Evolutionary conservation across 2,888 invertebrate species (phyloP), one percentile per base, ranked within the genome.

Genomic region (Euproctis similis): DNA sequence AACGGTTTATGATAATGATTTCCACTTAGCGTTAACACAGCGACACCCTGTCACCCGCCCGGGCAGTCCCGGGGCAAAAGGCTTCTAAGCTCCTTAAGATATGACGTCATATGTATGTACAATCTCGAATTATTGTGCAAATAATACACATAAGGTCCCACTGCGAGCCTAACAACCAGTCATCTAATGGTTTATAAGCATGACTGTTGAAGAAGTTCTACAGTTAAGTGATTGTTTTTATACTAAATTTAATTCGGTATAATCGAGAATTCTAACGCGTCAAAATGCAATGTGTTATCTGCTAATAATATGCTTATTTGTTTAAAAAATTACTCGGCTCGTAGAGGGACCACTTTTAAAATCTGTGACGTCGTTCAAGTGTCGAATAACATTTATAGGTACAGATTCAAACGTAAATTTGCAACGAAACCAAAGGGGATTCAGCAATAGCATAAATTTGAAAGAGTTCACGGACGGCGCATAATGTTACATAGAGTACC

Each of bases 61-160:
- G 81, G 72, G 68, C 60, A 57, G 47, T 46, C 69, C 66, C 80
- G 78, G 78, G 76, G 56, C 76, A 76, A 81, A 81, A 82, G 78
- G 81, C 81, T 81, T 78, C 75, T 82, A 84, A 84, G 82, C 82
- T 84, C 82, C 72, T 81, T 81, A 75, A 80, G 82, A 82, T 84
- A 84, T 82, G 82, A 81, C 70, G 68, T 72, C 70, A 74, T 56
- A 64, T 48, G 42, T 75, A 76, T 72, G 63, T 76, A 80, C 75
- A 78, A 59, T 64, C n/a, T n/a, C 58, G 53, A 53, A 55, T 57
- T 58, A 54, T 59, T 50, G 46, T 57, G 53, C 49, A 54, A 59
- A 48, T 53, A 54, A 56, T 44, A 44, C 2, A 5, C 10, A 56
- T 44, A 44, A 1, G 28, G 38, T 27, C 36, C 52, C 46, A 58